Evolutionary conservation across 2,113 vertebrate genomes (phyloP).

Genomic region (Glaucidium brasilianum): DNA sequence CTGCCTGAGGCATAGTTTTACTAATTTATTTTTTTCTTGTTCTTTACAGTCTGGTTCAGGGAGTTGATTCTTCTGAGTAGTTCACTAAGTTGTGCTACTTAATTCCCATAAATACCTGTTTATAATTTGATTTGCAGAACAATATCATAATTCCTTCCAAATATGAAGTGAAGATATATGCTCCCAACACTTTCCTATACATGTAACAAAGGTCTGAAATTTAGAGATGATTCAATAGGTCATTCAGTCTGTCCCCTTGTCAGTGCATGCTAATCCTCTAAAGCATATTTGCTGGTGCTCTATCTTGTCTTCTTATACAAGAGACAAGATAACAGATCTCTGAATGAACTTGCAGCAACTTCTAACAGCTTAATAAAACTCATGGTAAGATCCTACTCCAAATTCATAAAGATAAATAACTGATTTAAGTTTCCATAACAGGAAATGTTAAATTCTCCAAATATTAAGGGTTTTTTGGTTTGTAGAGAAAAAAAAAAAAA

Average conservation of each 20-base stretch:
- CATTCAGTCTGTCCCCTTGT: not conserved
- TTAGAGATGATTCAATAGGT: not conserved
- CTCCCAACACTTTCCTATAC: not conserved
- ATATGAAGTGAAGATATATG: not conserved
- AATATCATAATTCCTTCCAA: not conserved
- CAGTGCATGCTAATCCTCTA: not conserved
- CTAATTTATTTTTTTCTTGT: not conserved
- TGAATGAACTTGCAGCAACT: not conserved
- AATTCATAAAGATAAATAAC: not conserved
- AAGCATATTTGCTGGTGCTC: not conserved
- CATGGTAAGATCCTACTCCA: not conserved
- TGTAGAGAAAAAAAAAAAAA: not conserved
- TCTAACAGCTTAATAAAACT: not conserved
- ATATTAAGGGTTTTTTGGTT: not conserved
- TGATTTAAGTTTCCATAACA: not conserved
- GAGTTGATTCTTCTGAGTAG: not conserved
- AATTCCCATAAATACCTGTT: not conserved
- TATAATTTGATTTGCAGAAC: not conserved
- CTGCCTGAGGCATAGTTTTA: not conserved
- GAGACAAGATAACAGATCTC: not conserved
- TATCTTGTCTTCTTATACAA: not conserved
- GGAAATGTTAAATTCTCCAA: not conserved
- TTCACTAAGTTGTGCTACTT: not conserved
- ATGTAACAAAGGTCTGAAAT: not conserved
- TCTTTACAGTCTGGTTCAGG: not conserved